Conservation (phyloP, 2,888 invertebrate species). For the Cephus nigrinus region DNA sequence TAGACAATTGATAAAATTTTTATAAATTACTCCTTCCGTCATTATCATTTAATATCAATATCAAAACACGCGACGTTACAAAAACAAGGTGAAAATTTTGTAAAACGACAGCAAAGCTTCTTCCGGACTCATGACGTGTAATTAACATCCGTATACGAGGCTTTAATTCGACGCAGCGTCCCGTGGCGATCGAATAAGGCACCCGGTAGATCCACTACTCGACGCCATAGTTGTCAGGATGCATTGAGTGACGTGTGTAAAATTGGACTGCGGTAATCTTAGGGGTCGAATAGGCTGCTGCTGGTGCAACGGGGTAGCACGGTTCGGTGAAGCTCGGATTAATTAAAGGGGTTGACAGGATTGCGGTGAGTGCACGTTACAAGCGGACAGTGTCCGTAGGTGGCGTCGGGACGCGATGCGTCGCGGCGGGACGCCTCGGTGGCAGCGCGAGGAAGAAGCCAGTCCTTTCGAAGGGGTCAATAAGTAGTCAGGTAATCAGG, state of each 20-base stretch:
- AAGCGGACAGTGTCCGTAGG: not conserved
- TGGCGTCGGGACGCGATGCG: not conserved
- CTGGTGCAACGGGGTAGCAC: not conserved
- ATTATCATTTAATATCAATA: not conserved
- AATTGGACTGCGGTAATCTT: conserved; percentile 56
- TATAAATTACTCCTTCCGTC: no score
- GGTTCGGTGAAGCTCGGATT: conserved; percentile 46
- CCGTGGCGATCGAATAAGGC: not conserved
- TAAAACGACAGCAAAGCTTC: not conserved
- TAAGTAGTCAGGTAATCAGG: not conserved
- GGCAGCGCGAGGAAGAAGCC: not conserved
- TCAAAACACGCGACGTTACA: no score
- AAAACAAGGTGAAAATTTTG: not conserved
- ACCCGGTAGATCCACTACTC: not conserved
- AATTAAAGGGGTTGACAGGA: conserved; percentile 52
- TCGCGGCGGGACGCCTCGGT: not conserved
- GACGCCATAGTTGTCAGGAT: not conserved
- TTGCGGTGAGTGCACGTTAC: conserved; percentile 41
- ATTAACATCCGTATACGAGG: not conserved
- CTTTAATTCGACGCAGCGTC: not conserved
- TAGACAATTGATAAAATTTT: no score
- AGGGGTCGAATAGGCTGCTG: conserved; percentile 32
- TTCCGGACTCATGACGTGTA: not conserved
- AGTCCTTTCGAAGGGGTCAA: not conserved
- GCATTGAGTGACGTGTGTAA: conserved; percentile 45